Evolutionary conservation across 2,888 invertebrate species (phyloP).

Genomic region (Drosophila maculinotata): DNA sequence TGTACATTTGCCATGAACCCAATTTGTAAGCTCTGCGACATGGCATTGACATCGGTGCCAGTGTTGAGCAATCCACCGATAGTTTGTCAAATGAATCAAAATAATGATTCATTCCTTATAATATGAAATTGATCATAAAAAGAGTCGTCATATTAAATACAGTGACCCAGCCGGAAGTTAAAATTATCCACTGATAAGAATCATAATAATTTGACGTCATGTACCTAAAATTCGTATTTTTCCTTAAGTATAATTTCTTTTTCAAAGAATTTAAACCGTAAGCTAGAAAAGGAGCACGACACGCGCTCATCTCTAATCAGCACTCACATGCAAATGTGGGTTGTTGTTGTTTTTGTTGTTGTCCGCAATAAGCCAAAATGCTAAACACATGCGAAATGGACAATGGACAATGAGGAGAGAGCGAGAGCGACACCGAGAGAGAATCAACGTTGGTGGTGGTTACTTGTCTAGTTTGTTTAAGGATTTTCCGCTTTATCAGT

Average conservation of each 20-base stretch:
- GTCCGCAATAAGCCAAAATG: constrained; percentile 38
- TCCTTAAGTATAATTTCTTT: no score
- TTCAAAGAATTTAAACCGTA: no score
- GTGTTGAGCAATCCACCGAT: constrained; percentile 20
- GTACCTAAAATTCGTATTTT: no score
- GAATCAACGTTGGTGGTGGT: constrained; percentile 47
- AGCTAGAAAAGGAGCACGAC: no score
- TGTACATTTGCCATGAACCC: constrained; percentile 66
- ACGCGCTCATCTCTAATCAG: constrained; percentile 25
- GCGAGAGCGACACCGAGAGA: neutral
- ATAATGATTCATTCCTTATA: no score
- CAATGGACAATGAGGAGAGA: constrained; percentile 8
- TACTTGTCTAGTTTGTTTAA: constrained; percentile 24
- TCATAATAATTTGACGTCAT: no score
- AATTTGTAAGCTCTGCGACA: constrained; percentile 56
- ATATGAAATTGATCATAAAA: no score
- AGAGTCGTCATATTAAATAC: no score
- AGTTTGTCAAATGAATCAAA: constrained; percentile 6
- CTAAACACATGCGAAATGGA: constrained; percentile 38
- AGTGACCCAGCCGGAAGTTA: no score
- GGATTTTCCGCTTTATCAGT: constrained; percentile 57
- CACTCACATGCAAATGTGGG: constrained; percentile 30
- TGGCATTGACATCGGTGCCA: constrained; percentile 60
- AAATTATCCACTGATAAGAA: no score
- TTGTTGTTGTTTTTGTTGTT: constrained; percentile 23